Conservation (phyloP, 2,797 vertebrate species). For the Chiroxiphia lanceolata region DNA sequence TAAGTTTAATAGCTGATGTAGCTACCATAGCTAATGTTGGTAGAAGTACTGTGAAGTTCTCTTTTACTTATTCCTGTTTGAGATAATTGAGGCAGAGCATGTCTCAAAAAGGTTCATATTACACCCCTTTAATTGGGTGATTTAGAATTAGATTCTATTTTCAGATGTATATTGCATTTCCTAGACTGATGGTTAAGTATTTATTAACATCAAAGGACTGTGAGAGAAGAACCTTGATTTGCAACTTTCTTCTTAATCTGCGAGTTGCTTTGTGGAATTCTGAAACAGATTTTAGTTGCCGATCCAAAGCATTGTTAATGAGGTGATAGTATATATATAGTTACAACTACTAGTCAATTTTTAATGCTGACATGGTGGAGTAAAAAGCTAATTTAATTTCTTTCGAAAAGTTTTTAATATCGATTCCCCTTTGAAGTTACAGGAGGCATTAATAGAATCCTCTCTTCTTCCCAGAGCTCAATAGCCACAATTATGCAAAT, state of each 20-base stretch:
- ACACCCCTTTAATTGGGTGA: neutral
- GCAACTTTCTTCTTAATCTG: neutral
- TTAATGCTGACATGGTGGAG: neutral
- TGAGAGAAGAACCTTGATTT: neutral
- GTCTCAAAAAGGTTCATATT: neutral
- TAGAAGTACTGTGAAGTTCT: neutral
- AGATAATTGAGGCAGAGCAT: neutral
- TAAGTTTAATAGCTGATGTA: neutral
- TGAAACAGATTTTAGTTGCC: neutral
- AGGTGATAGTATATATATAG: neutral
- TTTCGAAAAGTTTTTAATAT: neutral
- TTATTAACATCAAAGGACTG: neutral
- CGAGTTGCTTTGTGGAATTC: neutral
- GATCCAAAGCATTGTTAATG: fast-evolving
- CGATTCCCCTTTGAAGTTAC: neutral
- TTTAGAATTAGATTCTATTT: neutral
- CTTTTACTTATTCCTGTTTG: neutral
- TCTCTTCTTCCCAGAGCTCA: neutral
- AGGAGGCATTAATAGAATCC: neutral
- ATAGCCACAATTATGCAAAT: neutral
- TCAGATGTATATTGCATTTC: neutral
- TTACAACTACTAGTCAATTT: neutral
- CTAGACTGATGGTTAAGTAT: neutral
- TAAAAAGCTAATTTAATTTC: neutral
- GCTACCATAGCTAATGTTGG: neutral